Evolutionary conservation across 2,113 vertebrate species (phyloP), one percentile per base, ranked within the genome.

Genomic region (Accipiter virgatus): DNA sequence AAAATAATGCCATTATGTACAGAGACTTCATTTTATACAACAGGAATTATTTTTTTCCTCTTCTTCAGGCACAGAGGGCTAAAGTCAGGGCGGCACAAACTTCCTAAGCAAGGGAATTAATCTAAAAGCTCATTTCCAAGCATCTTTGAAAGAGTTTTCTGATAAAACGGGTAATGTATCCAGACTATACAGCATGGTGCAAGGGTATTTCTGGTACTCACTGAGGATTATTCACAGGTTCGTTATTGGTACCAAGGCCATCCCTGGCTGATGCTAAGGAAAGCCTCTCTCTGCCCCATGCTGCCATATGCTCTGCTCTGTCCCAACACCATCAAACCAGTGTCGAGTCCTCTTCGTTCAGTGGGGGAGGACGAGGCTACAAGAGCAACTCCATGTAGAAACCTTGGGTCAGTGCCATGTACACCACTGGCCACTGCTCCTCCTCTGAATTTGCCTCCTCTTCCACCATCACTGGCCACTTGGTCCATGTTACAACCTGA

Each of bases 121-220:
- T 16, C 26, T 20, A 45, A 81, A 81, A 85, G 10, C 16, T 58
- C 31, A 20, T 55, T 74, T 78, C 47, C n/a, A 63, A 80, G 62
- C 38, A 53, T 18, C 48, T 81, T 48, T 16, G 23, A 59, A 82
- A 50, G 27, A 48, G 45, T 42, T 75, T 84, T 66, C 26, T 47
- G 36, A n/a, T 87, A 47, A 80, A 71, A 58, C 0, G 0, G 18
- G 36, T 48, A 61, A 26, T 0, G 1, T 7, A 68, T 32, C 25
- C 86, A 61, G 42, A n/a, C 23, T 18, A 19, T 6, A 42, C 43
- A 73, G 45, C 55, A 55, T 1, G 0, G 21, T 29, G 25, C 42
- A 45, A 45, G 63, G 16, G 27, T 36, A 74, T 29, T 82, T 79
- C 56, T 67, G 68, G 66, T 36, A 52, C 29, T 67, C 36, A 16